Evolutionary conservation across 2,888 invertebrate species (phyloP).

Genomic region (Unio delphinus): DNA sequence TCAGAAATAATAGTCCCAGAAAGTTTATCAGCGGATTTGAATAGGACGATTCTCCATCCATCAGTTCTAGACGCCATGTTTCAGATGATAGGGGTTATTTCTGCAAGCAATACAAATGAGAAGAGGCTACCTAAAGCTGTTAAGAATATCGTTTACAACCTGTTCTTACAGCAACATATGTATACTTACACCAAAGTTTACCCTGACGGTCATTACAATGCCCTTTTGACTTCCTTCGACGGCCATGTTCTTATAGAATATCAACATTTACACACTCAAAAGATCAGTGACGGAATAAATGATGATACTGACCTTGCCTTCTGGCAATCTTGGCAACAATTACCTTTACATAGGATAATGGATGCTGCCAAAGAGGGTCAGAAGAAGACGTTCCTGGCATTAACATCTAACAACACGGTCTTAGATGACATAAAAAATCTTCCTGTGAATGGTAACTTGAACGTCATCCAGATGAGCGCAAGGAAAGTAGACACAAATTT

Average conservation of each 20-base stretch:
- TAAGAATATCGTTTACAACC: conserved; percentile 24
- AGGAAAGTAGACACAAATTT: too few species aligned
- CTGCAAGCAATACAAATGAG: conserved; percentile 15
- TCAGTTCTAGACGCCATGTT: conserved; percentile 44
- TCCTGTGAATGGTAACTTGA: too few species aligned
- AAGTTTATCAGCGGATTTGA: conserved; percentile 22
- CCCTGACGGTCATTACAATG: conserved; percentile 33
- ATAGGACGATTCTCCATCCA: conserved; percentile 40
- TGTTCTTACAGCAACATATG: conserved; percentile 34
- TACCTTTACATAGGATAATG: too few species aligned
- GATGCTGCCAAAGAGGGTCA: too few species aligned
- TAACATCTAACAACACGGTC: too few species aligned
- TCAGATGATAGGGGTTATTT: conserved; percentile 38
- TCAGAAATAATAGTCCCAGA: conserved; percentile 31
- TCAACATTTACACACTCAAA: conserved; percentile 23
- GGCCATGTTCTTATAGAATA: conserved; percentile 47
- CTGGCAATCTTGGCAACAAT: too few species aligned
- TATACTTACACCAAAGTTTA: conserved; percentile 21
- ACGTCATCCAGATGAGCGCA: too few species aligned
- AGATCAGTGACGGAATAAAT: conserved; percentile 3
- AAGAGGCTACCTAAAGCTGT: conserved; percentile 38
- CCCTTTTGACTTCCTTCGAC: conserved; percentile 30
- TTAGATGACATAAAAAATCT: too few species aligned
- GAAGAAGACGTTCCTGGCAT: too few species aligned
- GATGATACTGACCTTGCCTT: conserved; percentile 4